Conservation (phyloP, 2,888 invertebrate species). For the Drosophila maculinotata region DNA sequence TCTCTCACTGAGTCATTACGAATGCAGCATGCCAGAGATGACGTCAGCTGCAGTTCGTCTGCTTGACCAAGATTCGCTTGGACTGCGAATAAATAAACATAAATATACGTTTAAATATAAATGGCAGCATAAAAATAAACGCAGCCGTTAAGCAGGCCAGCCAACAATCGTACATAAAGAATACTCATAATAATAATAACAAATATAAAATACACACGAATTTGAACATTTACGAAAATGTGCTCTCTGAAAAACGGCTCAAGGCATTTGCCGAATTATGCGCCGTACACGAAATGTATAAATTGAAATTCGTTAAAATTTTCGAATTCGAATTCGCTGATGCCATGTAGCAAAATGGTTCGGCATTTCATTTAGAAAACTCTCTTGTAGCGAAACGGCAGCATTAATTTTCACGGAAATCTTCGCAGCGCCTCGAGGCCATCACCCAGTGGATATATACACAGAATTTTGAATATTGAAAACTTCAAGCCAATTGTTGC, state of each 20-base stretch:
- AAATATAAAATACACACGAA: constrained; percentile 38
- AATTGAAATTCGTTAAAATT: constrained; percentile 2
- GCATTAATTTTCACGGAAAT: constrained; percentile 82
- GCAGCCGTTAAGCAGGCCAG: constrained; percentile 55
- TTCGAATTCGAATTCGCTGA: constrained; percentile 46
- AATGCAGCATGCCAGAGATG: constrained; percentile 29
- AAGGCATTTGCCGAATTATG: constrained; percentile 57
- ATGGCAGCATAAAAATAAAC: constrained; percentile 63
- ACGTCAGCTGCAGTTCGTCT: constrained; percentile 50
- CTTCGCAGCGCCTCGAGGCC: constrained; percentile 73
- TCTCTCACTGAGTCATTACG: constrained; percentile 39
- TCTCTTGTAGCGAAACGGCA: constrained; percentile 81
- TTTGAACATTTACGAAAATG: constrained; percentile 38
- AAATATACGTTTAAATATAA: constrained; percentile 58
- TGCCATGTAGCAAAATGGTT: constrained; percentile 42
- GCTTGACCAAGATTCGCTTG: constrained; percentile 16
- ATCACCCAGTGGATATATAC: constrained; percentile 57
- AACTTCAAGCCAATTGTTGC: constrained; percentile 59
- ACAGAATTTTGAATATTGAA: constrained; percentile 52
- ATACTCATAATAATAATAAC: constrained; percentile 34
- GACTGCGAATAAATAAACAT: constrained; percentile 47
- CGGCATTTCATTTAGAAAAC: constrained; percentile 77
- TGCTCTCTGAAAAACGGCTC: constrained; percentile 36
- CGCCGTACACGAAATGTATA: constrained; percentile 2
- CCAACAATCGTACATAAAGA: constrained; percentile 27